Evolutionary conservation across 2,888 invertebrate genomes (phyloP), one percentile per base, ranked within the genome.

Genomic region (Cataglyphis livida): DNA sequence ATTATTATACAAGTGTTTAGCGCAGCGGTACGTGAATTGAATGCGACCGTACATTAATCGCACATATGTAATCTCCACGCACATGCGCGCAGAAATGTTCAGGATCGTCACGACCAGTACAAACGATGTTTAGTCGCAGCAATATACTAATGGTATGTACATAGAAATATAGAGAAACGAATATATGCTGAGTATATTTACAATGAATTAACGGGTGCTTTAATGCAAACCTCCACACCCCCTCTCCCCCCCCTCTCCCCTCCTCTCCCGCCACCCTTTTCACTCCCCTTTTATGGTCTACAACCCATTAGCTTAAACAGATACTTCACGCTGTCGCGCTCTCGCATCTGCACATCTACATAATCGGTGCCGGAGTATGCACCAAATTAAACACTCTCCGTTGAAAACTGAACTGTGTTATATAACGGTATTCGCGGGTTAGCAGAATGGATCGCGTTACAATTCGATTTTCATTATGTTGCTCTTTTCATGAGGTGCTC

Each of bases 111-210:
- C 84, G 78, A 76, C 32, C 82, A 81, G 84, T 83, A 86, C 87
- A 87, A 91, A 91, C 89, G 87, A 90, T 90, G 89, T 92, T 92
- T 89, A 90, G 91, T 88, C 86, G 84, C 84, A 84, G 90, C 89
- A 90, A 91, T 92, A 91, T 91, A 91, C 91, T 92, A 92, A 92
- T 92, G 91, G 90, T 92, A 88, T 92, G 91, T 91, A 91, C 90
- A 92, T 91, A 92, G 91, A 92, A 93, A 92, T 93, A 91, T 92
- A 90, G 89, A 90, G 89, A 92, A 91, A 90, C 90, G 90, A 92
- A 92, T 92, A 93, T 89, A 90, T 88, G 85, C 90, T 74, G 91
- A 90, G 91, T 91, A 92, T 92, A 92, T 92, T 92, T 91, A 90
- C 91, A 91, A 91, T 91, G 90, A 93, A 92, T 92, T 92, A 92